A percentile compares a stretch with the other conserved stretches of the same genome.
Conservation (phyloP, 2,888 invertebrate species). For the Sesia apiformis region DNA sequence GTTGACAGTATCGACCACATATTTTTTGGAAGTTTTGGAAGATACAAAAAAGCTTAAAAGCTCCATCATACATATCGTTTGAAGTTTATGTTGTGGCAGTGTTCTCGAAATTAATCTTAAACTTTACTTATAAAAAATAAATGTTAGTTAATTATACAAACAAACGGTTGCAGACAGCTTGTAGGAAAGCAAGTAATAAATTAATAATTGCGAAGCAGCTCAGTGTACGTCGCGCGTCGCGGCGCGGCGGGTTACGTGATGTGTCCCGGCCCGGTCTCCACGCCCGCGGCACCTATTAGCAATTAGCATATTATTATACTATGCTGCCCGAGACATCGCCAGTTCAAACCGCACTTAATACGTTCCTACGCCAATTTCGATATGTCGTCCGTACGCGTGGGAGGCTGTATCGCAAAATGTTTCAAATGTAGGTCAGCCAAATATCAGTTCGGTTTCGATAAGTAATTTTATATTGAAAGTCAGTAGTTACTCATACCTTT, state of each 20-base stretch:
- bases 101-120: too few relatives aligned
- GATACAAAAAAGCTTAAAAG: too few relatives aligned
- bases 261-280: conserved; percentile 7
- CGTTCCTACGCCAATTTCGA: conserved; percentile 31
- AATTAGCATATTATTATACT: conserved; percentile 28
- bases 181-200: not conserved
- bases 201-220: not conserved
- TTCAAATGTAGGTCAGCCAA: conserved; percentile 49
- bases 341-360: not conserved
- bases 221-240: not conserved
- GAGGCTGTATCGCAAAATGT: conserved; percentile 51
- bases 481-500: conserved; percentile 54
- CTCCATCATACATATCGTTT: too few relatives aligned
- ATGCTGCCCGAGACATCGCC: conserved; percentile 1
- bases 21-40: too few relatives aligned
- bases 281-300: conserved; percentile 35
- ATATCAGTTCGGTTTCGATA: conserved; percentile 28
- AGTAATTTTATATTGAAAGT: conserved; percentile 48
- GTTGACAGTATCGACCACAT: conserved; percentile 3
- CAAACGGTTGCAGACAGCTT: not conserved
- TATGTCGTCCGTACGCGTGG: conserved; percentile 45
- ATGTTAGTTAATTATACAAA: not conserved
- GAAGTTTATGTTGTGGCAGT: too few relatives aligned
- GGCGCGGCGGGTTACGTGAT: conserved; percentile 1
- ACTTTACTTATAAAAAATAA: too few relatives aligned